Base-by-base conservation (phyloP, 1,140 invertebrate genomes). In the Elymnias hypermnestra region DNA sequence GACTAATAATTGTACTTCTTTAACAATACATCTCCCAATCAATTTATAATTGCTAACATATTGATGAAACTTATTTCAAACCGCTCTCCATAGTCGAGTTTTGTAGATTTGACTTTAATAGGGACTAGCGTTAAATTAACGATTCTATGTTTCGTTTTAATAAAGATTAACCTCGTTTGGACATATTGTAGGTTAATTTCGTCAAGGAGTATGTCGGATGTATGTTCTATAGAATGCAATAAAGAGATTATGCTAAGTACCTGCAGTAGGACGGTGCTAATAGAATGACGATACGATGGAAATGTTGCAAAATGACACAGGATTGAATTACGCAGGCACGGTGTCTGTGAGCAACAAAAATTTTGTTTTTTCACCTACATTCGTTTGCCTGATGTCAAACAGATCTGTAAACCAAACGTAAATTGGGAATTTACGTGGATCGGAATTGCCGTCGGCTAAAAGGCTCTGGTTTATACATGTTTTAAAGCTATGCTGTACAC, bases 331-430 rank as follows among this genome's bases (percentile, higher is more conserved):
- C 50, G 56, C 53, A 59, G 55, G 61, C 48, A 50, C 47, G 53
- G 41, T 29, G 36, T 50, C 56, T 26, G 54, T 31, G 50, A 57
- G 55, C 63, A 57, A 57, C 58, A 54, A 55, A 58, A 48, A 56
- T 65, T 43, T 68, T 59, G 52, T 54, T 63, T 65, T 73, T 64
- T 53, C 47, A n/a, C 55, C 43, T 60, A 54, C 66, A 62, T 76
- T 72, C 72, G 67, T 71, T 83, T 76, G 60, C 61, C 52, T 57
- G 56, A 73, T 64, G 67, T 76, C 75, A 81, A 77, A 78, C 67
- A 74, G 63, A 74, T 67, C 61, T 74, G 69, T 70, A 68, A 72
- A 72, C 67, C 55, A 58, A 65, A 70, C 63, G 49, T 61, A 67
- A 71, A 78, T 72, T 70, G 60, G 58, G 52, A 67, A 71, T 68